Percentiles rank a stretch among this genome's conserved stretches.
phyloP scores from a whole-genome alignment of 2,888 invertebrate genomes.

The Xylocampa areola region DNA sequence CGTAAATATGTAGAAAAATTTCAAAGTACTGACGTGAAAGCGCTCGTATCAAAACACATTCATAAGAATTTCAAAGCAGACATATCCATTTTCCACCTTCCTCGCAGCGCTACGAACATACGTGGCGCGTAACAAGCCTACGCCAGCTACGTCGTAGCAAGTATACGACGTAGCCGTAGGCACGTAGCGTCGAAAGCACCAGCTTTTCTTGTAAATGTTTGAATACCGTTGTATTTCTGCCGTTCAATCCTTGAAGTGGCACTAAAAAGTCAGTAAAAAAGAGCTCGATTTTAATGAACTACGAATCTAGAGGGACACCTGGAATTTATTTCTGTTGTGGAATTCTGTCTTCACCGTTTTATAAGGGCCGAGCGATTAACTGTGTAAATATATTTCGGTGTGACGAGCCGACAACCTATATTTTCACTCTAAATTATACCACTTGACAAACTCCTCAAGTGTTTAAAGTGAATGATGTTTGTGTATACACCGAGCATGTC shows the following conservation, averaged over 20 bases:
- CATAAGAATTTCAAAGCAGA: slow-evolving; percentile 40
- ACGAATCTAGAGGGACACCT: slow-evolving; percentile 37
- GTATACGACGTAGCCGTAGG: slow-evolving; percentile 38
- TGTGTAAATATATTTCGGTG: slow-evolving; percentile 41
- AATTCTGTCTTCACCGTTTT: slow-evolving; percentile 23
- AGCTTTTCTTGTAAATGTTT: slow-evolving; percentile 40
- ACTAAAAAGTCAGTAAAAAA: slow-evolving; percentile 51
- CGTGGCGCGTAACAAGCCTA: slow-evolving; percentile 60
- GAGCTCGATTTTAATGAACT: slow-evolving; percentile 44
- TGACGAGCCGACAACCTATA: slow-evolving; percentile 22
- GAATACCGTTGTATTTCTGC: slow-evolving; percentile 40
- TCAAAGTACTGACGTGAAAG: background rate
- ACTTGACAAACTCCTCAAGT: slow-evolving; percentile 35
- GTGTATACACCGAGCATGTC: slow-evolving; percentile 27
- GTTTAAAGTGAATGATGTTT: slow-evolving; percentile 42
- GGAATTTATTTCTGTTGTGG: slow-evolving; percentile 25
- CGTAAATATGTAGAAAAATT: background rate
- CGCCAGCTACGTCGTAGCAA: slow-evolving; percentile 54
- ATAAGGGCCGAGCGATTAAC: slow-evolving; percentile 26
- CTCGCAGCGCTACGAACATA: slow-evolving; percentile 48
- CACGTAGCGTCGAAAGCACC: slow-evolving; percentile 51
- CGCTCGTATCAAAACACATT: slow-evolving; percentile 11
- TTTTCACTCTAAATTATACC: slow-evolving; percentile 34
- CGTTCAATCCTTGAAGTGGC: slow-evolving; percentile 58
- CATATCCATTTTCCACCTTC: slow-evolving; percentile 22